Evolutionary conservation across 1,140 invertebrate species (phyloP), one percentile per base, ranked within the genome.

Genomic region (Bombus sylvicola): DNA sequence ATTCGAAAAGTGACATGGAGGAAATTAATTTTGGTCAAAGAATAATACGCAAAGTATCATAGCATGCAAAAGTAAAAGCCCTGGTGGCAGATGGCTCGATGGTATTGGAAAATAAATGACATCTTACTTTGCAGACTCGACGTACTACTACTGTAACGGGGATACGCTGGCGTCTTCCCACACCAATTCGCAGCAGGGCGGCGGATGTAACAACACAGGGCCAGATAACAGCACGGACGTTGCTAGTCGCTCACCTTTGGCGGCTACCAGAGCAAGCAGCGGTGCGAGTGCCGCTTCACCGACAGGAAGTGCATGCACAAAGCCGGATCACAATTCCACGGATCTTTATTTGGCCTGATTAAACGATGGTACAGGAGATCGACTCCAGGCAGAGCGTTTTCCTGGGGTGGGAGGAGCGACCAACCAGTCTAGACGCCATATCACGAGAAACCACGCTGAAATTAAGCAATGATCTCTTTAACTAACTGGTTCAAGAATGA

Each of bases 231-330:
- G 90, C 93, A 90, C 92, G 43, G 94, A 95, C 73, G 94, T 95
- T 75, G 96, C 95, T 76, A 96, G 96, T 91, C 96, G 97, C 64
- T 97, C 97, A 68, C 97, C 97, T 68, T 92, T 97, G 82, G 97
- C 97, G 41, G 97, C 97, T 41, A 97, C 97, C 5, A 93, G 97
- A 75, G 97, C 97, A 6, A 97, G 97, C 92, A 97, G 97, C 62
- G 94, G 97, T 43, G 97, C 96, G 8, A 97, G 96, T 73, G 97
- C 97, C 5, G 96, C 97, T 57, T 97, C 97, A 53, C 97, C 97
- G 43, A 97, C 97, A 75, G 97, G 97, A 85, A 97, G 97, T 93
- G 97, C 97, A 69, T 97, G 96, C 92, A 96, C 96, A 18, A 97
- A 97, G 92, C 95, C 96, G 31, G 96, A 97, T 91, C 95, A 96